These are phyloP conservation scores for Mionectes macconnelli DNA, from an alignment of 2,113 vertebrate genomes.

Conservation along the genomic window DNA sequence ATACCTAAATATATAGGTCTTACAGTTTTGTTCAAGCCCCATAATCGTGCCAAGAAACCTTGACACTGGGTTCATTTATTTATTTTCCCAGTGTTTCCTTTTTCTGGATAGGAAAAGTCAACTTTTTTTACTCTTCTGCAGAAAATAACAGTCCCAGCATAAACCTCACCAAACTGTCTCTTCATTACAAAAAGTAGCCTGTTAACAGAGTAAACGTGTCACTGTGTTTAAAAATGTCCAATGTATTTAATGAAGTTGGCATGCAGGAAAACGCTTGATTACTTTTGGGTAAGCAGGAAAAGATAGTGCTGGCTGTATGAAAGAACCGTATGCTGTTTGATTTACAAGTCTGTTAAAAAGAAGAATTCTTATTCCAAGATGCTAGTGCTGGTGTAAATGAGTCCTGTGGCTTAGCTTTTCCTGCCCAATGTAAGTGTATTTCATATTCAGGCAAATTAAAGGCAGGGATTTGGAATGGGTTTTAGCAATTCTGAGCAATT, in stretches of 20 bases:
- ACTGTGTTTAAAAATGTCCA: background rate
- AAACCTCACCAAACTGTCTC: background rate
- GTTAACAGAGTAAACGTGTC: background rate
- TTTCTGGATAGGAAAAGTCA: background rate
- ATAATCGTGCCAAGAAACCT: background rate
- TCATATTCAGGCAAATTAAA: background rate
- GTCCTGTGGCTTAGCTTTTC: background rate
- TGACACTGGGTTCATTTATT: background rate
- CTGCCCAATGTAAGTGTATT: background rate
- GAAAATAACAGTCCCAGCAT: background rate
- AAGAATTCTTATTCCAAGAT: background rate
- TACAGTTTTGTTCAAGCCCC: background rate
- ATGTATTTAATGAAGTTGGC: background rate
- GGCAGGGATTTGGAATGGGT: background rate
- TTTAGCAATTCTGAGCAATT: background rate
- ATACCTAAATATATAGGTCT: background rate
- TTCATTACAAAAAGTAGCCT: background rate
- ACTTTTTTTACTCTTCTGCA: background rate
- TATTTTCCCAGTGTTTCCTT: background rate
- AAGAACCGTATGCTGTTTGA: background rate
- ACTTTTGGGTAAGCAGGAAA: background rate
- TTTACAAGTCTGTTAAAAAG: background rate
- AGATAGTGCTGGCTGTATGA: background rate
- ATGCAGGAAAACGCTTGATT: background rate
- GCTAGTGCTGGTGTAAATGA: background rate